Conservation (phyloP, 2,888 invertebrate genomes). For the Apomyelois bistriatella region DNA sequence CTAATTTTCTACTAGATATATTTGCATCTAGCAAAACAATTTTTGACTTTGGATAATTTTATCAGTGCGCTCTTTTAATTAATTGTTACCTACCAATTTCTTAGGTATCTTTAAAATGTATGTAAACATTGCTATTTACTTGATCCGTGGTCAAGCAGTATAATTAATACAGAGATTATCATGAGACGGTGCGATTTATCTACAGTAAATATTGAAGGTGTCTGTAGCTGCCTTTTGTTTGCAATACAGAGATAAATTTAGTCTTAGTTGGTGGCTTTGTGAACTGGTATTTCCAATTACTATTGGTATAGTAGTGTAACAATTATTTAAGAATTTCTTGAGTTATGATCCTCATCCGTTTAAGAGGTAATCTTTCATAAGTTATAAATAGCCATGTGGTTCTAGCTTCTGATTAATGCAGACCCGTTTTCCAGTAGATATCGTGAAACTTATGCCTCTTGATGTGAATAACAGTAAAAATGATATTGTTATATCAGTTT, state of each 20-base stretch:
- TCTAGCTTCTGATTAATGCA: too few species aligned
- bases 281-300: constrained; percentile 38
- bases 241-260: constrained; percentile 57
- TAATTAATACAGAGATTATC: constrained; percentile 34
- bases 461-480: too few species aligned
- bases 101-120: not conserved
- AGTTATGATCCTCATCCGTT: too few species aligned
- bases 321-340: too few species aligned
- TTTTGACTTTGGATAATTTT: too few species aligned
- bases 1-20: too few species aligned
- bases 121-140: constrained; percentile 1
- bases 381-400: too few species aligned
- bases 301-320: not conserved
- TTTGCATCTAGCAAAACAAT: too few species aligned
- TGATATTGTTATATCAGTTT: too few species aligned
- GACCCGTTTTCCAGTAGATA: too few species aligned
- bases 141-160: constrained; percentile 10
- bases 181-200: constrained; percentile 61
- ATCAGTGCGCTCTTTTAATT: not conserved
- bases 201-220: constrained; percentile 65
- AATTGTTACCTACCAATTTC: not conserved
- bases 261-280: constrained; percentile 47
- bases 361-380: too few species aligned
- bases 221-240: constrained; percentile 66
- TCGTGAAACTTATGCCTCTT: too few species aligned